These are phyloP conservation scores for Corythoichthys haematopterus DNA, from an alignment of 2,113 vertebrate species.

Conservation along the genomic window DNA sequence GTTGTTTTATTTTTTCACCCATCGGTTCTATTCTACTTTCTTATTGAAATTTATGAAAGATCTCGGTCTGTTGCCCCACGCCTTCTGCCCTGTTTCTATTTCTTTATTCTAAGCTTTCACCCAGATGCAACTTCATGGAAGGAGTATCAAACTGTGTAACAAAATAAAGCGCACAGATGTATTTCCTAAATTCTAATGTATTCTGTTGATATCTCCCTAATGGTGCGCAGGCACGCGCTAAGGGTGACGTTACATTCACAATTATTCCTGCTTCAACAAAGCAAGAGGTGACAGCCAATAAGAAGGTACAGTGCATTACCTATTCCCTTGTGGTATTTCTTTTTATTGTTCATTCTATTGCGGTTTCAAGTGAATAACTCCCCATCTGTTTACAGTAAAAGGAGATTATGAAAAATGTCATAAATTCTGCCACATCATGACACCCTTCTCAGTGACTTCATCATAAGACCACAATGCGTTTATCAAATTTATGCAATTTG, in stretches of 20 bases:
- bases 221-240: constrained; percentile 76
- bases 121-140: neutral
- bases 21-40: neutral
- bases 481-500: constrained; percentile 9
- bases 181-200: neutral
- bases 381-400: constrained; percentile 40
- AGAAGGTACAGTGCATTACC: constrained; percentile 76
- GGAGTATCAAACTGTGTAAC: neutral
- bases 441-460: neutral
- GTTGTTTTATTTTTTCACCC: neutral
- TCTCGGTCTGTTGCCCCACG: neutral
- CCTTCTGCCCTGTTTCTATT: no score
- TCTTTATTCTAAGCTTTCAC: neutral
- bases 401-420: constrained; percentile 27
- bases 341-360: neutral
- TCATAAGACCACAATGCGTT: neutral
- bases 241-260: constrained; percentile 88
- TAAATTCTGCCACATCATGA: constrained; percentile 10
- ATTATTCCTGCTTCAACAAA: constrained; percentile 82
- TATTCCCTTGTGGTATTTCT: neutral
- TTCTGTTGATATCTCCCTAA: neutral
- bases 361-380: neutral
- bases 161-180: neutral
- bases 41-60: neutral
- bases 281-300: constrained; percentile 73